These are phyloP conservation scores for Empis livida DNA, from an alignment of 2,888 invertebrate genomes.

Conservation along the genomic window DNA sequence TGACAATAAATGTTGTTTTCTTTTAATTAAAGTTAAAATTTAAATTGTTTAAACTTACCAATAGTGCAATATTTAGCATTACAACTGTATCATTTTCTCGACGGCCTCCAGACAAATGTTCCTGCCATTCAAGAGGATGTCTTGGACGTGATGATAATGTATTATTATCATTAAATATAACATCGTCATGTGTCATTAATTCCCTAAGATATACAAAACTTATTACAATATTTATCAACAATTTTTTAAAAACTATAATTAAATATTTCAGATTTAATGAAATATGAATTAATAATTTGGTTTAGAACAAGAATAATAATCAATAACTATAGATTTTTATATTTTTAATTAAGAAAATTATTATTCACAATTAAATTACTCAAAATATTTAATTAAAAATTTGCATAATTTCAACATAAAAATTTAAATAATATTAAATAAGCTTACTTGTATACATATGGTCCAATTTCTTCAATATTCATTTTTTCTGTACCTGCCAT, in stretches of 20 bases:
- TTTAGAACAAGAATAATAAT: background rate
- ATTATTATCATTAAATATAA: constrained; percentile 60
- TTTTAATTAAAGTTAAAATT: too few relatives aligned
- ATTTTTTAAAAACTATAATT: background rate
- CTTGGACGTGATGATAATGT: constrained; percentile 55
- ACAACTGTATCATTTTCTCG: constrained; percentile 60
- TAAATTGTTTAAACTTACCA: constrained; percentile 67
- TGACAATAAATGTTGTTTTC: too few relatives aligned
- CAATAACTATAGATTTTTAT: background rate
- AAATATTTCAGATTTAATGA: background rate
- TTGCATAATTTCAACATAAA: too few relatives aligned
- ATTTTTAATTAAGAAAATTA: too few relatives aligned
- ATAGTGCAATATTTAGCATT: constrained; percentile 68
- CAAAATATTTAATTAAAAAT: background rate
- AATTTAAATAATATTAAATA: too few relatives aligned
- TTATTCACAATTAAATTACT: background rate
- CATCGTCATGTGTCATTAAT: constrained; percentile 51
- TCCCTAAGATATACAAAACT: constrained; percentile 42
- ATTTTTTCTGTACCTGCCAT: constrained; percentile 58
- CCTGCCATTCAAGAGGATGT: constrained; percentile 65
- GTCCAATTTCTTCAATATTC: constrained; percentile 64
- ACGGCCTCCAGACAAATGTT: constrained; percentile 60
- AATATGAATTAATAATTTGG: background rate
- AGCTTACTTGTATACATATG: constrained; percentile 79
- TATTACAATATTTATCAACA: background rate